Evolutionary conservation across 2,113 vertebrate species (phyloP), one percentile per base, ranked within the genome.

Genomic region (Nothoprocta perdicaria): DNA sequence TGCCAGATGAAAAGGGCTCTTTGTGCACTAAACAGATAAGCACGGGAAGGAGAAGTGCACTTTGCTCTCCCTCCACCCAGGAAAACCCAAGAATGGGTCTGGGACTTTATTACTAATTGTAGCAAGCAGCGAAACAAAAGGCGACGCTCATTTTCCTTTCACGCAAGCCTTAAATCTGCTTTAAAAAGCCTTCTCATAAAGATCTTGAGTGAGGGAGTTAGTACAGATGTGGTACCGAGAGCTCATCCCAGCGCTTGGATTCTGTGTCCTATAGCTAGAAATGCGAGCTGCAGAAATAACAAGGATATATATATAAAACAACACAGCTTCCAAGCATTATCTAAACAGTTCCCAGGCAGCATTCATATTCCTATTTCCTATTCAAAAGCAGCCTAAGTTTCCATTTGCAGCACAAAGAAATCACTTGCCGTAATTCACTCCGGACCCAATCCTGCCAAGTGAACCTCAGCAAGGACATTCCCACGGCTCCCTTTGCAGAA

Each of bases 11-110:
- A 0, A 86, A 35, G 0, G 7, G n/a, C 73, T 82, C 67, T 82
- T 85, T 66, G 89, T 90, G 73, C 50, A 35, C 18, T 0, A 22
- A 81, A 84, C 22, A 94, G 95, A 76, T 82, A 90, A 84, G 68
- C 26, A 45, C 3, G 23, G 66, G 52, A 86, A 69, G 67, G 13
- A 35, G 46, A 77, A 71, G 24, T 19, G 29, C 33, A 43, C 10
- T 4, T 75, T 75, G 23, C 43, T 73, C 60, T 1, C 4, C 55
- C 62, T 50, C 76, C 43, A 88, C 6, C 12, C 72, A 80, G 46
- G 33, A 57, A 82, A 88, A 61, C 3, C 2, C 12, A n/a, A 60
- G 73, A 41, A 55, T 53, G 35, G 14, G 80, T 89, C 67, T 84
- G 86, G n/a, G n/a, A 75, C 80, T 78, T 71, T 65, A 31, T 82